Evolutionary conservation across 2,113 vertebrate genomes (phyloP).

Genomic region (Pangasianodon gigas): DNA sequence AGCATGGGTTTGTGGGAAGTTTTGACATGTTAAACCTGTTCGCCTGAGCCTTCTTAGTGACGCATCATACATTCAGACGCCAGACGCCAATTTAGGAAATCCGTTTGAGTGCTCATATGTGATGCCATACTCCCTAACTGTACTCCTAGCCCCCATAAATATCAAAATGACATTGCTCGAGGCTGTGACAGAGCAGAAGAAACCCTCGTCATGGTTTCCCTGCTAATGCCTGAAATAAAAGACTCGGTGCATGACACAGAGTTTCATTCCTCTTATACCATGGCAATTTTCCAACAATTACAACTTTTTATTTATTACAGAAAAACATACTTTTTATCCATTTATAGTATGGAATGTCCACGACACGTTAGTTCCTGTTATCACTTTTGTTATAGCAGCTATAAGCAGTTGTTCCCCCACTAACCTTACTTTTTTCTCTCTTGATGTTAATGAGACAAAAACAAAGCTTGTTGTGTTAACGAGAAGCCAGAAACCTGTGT

Average conservation of each 20-base stretch:
- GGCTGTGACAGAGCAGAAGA: neutral
- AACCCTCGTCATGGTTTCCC: neutral
- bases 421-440: neutral
- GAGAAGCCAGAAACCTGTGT: neutral
- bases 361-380: neutral
- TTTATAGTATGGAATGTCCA: neutral
- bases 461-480: neutral
- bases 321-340: neutral
- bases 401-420: neutral
- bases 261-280: neutral
- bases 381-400: neutral
- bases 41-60: neutral
- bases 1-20: slow-evolving; percentile 21
- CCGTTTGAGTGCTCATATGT: neutral
- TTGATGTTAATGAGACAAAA: neutral
- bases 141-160: neutral
- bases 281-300: neutral
- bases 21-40: neutral
- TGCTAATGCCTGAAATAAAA: neutral
- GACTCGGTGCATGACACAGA: neutral
- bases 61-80: neutral
- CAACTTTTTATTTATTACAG: neutral
- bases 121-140: neutral
- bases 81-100: slow-evolving; percentile 11
- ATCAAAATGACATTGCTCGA: neutral